These are phyloP conservation scores for Lemur catta DNA, from an alignment of 2,797 vertebrate genomes.

Conservation along the genomic window DNA sequence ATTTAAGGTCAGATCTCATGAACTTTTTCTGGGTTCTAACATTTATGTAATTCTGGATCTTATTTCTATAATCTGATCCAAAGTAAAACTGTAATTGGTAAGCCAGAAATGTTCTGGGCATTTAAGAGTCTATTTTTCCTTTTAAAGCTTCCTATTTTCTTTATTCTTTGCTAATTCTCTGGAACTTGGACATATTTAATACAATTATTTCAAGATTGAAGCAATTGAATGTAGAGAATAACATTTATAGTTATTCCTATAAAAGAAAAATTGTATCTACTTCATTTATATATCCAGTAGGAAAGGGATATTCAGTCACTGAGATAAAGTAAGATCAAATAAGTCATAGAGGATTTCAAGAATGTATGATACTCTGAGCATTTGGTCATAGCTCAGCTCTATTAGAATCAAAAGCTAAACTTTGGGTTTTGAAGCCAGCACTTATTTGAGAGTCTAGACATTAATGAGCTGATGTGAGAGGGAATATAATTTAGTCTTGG, in stretches of 20 bases:
- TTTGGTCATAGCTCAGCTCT: background rate
- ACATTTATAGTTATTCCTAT: background rate
- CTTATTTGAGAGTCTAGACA: constrained; percentile 60
- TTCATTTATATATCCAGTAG: background rate
- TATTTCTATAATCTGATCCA: background rate
- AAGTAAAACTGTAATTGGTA: constrained; percentile 34
- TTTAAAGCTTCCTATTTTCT: background rate
- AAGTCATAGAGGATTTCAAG: background rate
- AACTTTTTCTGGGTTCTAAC: constrained; percentile 10
- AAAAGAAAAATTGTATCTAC: background rate
- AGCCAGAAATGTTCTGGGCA: background rate
- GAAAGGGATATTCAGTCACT: background rate
- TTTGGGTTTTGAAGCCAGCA: constrained; percentile 31
- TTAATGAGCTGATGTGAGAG: constrained; percentile 40
- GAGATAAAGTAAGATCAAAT: constrained; percentile 34
- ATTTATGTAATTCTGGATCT: background rate
- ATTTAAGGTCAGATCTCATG: constrained; percentile 12
- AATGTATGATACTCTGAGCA: background rate
- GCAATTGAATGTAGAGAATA: background rate
- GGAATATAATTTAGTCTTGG: constrained; percentile 58
- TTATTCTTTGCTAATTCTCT: constrained; percentile 2
- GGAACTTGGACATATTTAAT: background rate
- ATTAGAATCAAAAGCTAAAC: constrained; percentile 51
- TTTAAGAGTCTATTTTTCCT: constrained; percentile 19
- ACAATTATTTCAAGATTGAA: background rate